Conservation (phyloP, 2,888 invertebrate genomes). For the Trachelus stipa region DNA sequence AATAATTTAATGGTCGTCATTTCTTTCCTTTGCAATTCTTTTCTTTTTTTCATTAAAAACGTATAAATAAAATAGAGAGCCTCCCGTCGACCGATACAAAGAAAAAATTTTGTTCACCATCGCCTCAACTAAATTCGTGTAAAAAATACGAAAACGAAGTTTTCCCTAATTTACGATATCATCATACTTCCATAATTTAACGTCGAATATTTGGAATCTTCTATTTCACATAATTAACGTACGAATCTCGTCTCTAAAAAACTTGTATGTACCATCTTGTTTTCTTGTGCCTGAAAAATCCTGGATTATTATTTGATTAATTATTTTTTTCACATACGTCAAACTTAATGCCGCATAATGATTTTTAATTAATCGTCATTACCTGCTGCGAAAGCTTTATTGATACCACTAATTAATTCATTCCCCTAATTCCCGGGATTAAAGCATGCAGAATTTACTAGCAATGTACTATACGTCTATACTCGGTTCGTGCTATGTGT, state of each 20-base stretch:
- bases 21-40: background rate
- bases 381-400: background rate
- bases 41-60: background rate
- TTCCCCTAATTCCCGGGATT: background rate
- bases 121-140: background rate
- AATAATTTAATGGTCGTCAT: background rate
- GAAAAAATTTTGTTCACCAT: background rate
- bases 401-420: background rate
- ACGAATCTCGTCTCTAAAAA: too few species aligned
- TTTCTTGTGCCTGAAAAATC: too few species aligned
- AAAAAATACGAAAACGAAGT: too few species aligned
- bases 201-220: background rate
- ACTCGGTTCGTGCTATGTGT: background rate
- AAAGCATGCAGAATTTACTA: background rate
- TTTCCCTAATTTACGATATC: background rate
- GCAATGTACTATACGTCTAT: background rate
- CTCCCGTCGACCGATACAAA: background rate
- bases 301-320: too few species aligned
- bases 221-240: too few species aligned
- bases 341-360: background rate
- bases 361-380: background rate
- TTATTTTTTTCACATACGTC: too few species aligned
- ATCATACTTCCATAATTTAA: background rate
- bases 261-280: too few species aligned
- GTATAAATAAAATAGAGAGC: background rate